Evolutionary conservation across 92 coral and sea anemone genomes (phyloP).

Genomic region (Siderastrea radians): DNA sequence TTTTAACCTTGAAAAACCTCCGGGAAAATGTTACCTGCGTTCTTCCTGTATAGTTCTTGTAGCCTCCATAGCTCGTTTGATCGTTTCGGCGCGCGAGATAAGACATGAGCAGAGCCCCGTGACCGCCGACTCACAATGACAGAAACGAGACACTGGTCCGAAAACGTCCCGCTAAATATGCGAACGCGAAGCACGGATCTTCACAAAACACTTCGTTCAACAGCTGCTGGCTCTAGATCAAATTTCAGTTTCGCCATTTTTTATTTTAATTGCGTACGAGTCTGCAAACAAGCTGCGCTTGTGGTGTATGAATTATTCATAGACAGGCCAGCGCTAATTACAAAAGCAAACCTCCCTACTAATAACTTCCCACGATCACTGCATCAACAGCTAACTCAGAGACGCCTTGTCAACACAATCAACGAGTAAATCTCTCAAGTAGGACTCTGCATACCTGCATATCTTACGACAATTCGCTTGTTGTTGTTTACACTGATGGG

Average conservation of each 20-base stretch:
- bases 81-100: slow-evolving; percentile 45
- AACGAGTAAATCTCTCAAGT: slow-evolving; percentile 1
- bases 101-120: slow-evolving; percentile 14
- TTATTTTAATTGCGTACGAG: slow-evolving; percentile 14
- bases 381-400: not conserved
- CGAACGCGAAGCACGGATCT: slow-evolving; percentile 18
- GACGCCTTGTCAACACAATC: slow-evolving; percentile 45
- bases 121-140: slow-evolving; percentile 5
- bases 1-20: not conserved
- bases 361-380: slow-evolving; percentile 12
- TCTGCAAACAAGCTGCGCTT: not conserved
- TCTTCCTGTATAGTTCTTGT: slow-evolving; percentile 18
- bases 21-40: slow-evolving; percentile 22
- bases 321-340: slow-evolving; percentile 12
- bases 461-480: slow-evolving; percentile 13
- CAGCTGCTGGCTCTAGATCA: slow-evolving; percentile 4
- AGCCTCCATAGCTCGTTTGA: slow-evolving; percentile 26
- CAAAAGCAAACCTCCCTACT: slow-evolving; percentile 26
- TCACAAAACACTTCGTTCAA: slow-evolving; percentile 7
- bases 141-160: slow-evolving; percentile 6
- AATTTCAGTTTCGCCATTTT: slow-evolving; percentile 42
- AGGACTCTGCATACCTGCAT: slow-evolving; percentile 42
- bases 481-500: slow-evolving; percentile 19
- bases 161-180: slow-evolving; percentile 7
- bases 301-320: slow-evolving; percentile 30